Evolutionary conservation across 2,888 invertebrate genomes (phyloP).

Genomic region (Iselma pallidipennis): DNA sequence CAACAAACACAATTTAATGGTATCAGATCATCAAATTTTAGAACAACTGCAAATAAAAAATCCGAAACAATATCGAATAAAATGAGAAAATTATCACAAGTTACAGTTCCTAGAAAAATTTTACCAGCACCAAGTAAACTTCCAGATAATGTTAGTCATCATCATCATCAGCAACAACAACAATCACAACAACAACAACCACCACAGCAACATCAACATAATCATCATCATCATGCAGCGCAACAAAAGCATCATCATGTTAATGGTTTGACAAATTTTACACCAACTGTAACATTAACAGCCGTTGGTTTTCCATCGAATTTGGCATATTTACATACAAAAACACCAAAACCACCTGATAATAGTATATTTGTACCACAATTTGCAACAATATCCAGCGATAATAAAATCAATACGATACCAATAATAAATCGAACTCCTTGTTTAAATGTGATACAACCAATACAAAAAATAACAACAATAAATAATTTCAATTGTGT

Average conservation of each 20-base stretch:
- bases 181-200: not conserved
- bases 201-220: conserved; percentile 31
- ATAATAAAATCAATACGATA: conserved; percentile 47
- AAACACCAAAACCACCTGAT: conserved; percentile 52
- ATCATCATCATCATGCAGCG: conserved; percentile 34
- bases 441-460: conserved; percentile 52
- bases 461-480: conserved; percentile 49
- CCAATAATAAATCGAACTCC: conserved; percentile 50
- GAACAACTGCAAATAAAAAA: conserved; percentile 48
- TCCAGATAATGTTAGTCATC: conserved; percentile 42
- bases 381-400: conserved; percentile 47
- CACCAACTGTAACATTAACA: conserved; percentile 51
- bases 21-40: conserved; percentile 29
- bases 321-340: conserved; percentile 53
- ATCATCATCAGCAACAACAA: conserved; percentile 21
- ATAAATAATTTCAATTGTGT: conserved; percentile 54
- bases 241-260: conserved; percentile 35
- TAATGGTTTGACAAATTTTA: conserved; percentile 45
- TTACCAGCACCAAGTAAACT: conserved; percentile 54
- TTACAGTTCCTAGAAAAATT: conserved; percentile 53
- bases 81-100: conserved; percentile 43
- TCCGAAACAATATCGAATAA: conserved; percentile 35
- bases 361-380: conserved; percentile 49
- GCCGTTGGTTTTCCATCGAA: conserved; percentile 52
- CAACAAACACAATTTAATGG: conserved; percentile 43